Base-by-base conservation (phyloP, 2,113 vertebrate species). In the Grus americana region DNA sequence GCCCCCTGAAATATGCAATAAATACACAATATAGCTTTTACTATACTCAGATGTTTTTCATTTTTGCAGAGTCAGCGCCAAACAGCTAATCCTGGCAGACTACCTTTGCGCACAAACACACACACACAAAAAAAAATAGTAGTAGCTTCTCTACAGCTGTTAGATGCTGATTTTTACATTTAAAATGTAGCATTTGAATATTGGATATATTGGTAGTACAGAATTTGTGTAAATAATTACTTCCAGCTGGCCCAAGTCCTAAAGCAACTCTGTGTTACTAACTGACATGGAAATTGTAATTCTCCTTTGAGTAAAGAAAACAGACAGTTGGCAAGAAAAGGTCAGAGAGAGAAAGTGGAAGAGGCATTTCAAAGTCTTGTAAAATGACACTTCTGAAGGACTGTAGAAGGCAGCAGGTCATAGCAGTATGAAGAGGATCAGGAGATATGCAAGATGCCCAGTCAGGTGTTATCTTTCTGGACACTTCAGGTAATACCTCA, bases 221-320 rank as follows among this genome's bases (percentile, higher is more conserved):
- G n/a, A 50, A 78, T 70, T 87, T 66, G 6, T 83, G 42, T 70
- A 88, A 91, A 46, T 82, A 76, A 88, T 82, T 82, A 63, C n/a
- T 79, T 74, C 38, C 32, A 78, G 32, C 24, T 84, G 68, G 20
- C 32, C 19, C 26, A 42, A 84, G 57, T 91, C 80, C 42, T 80
- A 34, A 71, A 91, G 44, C 29, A 67, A 8, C 42, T 73, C 32
- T 66, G 29, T 63, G 36, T 58, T 85, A 55, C 63, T 68, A 73
- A 50, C 0, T 0, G 1, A 32, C 27, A 20, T 61, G 46, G 50
- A 92, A 84, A 79, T 50, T 1, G 1, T 79, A n/a, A 32, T 44
- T 42, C 44, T 87, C 21, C 27, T 84, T 54, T 54, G 50, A 86
- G 22, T 80, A 72, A 91, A 84, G 2, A 49, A 61, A 96, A 50